Evolutionary conservation across 2,797 vertebrate species (phyloP).

Genomic region (Brachymystax lenok): DNA sequence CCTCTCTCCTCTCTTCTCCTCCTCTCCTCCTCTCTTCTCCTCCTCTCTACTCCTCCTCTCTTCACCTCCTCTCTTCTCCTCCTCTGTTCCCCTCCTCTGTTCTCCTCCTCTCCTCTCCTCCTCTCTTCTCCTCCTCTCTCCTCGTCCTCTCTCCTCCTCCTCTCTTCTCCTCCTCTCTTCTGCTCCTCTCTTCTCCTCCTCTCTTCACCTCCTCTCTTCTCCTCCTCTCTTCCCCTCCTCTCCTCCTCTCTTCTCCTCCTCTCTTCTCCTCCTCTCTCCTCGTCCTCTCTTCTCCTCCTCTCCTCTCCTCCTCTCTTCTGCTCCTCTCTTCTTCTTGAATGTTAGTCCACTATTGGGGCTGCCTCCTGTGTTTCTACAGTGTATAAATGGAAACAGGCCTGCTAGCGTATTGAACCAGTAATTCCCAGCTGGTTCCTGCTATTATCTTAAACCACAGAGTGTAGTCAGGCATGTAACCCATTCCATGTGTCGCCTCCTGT

Average conservation of each 20-base stretch:
- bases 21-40: background rate
- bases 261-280: background rate
- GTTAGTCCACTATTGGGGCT: background rate
- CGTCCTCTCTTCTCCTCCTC: background rate
- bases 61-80: too few relatives aligned
- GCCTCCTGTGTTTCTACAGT: slow-evolving; percentile 16
- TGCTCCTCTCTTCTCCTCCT: background rate
- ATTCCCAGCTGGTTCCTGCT: slow-evolving; percentile 54
- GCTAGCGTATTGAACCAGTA: slow-evolving; percentile 45
- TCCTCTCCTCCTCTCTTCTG: too few relatives aligned
- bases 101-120: too few relatives aligned
- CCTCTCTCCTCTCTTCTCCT: too few relatives aligned
- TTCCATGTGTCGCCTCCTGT: slow-evolving; percentile 53
- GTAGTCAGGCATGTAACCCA: slow-evolving; percentile 59
- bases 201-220: too few relatives aligned
- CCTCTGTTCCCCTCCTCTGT: background rate
- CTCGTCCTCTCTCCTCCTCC: background rate
- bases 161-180: background rate
- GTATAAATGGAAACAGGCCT: slow-evolving; percentile 44
- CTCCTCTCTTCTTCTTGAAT: background rate
- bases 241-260: too few relatives aligned
- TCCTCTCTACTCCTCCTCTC: background rate
- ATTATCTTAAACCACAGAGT: slow-evolving; percentile 51
- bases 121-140: too few relatives aligned
- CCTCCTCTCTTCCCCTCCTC: background rate